A percentile compares a stretch with the other conserved stretches of the same genome.
These are phyloP conservation scores for Conus canariensis DNA, from an alignment of 2,888 invertebrate genomes.

Conservation along the genomic window DNA sequence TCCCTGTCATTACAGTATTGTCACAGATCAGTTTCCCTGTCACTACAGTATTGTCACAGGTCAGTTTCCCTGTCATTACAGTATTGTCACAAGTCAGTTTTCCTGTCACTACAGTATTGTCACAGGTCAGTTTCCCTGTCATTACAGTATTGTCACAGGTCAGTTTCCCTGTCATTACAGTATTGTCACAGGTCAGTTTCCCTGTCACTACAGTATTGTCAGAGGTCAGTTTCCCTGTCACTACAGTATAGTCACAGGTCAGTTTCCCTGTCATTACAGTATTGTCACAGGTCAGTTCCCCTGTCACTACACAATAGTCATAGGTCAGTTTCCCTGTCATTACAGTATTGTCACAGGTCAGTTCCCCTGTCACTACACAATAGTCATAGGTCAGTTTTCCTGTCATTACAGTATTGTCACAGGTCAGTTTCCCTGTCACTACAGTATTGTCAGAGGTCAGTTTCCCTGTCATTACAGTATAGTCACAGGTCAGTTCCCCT, in stretches of 20 bases:
- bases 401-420: not conserved
- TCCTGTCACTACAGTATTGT: conserved; percentile 75
- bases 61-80: not conserved
- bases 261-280: too few relatives aligned
- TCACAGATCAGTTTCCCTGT: not conserved
- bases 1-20: not conserved
- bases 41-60: not conserved
- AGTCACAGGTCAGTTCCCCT: too few relatives aligned
- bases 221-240: too few relatives aligned
- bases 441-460: not conserved
- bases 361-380: not conserved
- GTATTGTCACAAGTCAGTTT: not conserved
- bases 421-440: not conserved
- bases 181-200: too few relatives aligned
- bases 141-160: too few relatives aligned
- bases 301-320: too few relatives aligned
- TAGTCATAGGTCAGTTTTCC: not conserved
- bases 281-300: too few relatives aligned
- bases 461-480: conserved; percentile 79
- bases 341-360: too few relatives aligned
- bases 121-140: conserved; percentile 65
- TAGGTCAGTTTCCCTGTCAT: too few relatives aligned
- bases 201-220: too few relatives aligned
- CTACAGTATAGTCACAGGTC: too few relatives aligned
- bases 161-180: too few relatives aligned